These are phyloP conservation scores for Drosophila pallidifrons DNA, from an alignment of 1,140 invertebrate species.

Conservation along the genomic window DNA sequence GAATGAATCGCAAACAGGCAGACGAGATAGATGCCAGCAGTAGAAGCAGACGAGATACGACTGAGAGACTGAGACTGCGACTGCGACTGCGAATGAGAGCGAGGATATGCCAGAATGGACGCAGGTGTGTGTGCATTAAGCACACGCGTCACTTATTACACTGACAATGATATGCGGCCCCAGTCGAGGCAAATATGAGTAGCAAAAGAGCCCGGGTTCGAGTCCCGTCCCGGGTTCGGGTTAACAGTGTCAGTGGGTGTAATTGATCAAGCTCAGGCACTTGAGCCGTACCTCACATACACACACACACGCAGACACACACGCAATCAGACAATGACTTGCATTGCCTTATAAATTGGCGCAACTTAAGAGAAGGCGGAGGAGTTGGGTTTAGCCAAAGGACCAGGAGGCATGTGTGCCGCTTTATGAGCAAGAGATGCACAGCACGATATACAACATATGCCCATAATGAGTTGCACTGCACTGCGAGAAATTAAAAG, in stretches of 20 bases:
- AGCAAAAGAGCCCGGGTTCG: background rate
- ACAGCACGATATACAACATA: conserved; percentile 51
- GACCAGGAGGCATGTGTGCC: conserved; percentile 9
- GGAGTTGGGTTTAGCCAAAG: background rate
- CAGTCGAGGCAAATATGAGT: conserved; percentile 50
- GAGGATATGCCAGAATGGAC: background rate
- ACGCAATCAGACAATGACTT: conserved; percentile 75
- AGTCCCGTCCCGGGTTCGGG: background rate
- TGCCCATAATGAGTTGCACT: conserved; percentile 24
- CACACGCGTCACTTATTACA: conserved; percentile 79
- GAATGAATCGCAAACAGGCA: conserved; percentile 72
- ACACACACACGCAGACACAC: conserved; percentile 18
- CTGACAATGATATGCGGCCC: conserved; percentile 74
- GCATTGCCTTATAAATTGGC: conserved; percentile 69
- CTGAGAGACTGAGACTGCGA: conserved; percentile 9
- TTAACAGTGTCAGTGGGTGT: conserved; percentile 70
- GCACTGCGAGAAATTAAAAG: conserved; percentile 19
- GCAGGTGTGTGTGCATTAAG: conserved; percentile 60
- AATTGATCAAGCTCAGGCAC: conserved; percentile 76
- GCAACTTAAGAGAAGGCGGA: conserved; percentile 34
- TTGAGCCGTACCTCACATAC: conserved; percentile 22
- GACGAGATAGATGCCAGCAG: conserved; percentile 12
- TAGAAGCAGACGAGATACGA: background rate
- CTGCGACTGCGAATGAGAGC: conserved; percentile 37
- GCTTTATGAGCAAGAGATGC: conserved; percentile 51